Percentiles rank a stretch among this genome's conserved stretches.
Conservation (phyloP, 2,113 vertebrate genomes). For the Platysteira castanea region DNA sequence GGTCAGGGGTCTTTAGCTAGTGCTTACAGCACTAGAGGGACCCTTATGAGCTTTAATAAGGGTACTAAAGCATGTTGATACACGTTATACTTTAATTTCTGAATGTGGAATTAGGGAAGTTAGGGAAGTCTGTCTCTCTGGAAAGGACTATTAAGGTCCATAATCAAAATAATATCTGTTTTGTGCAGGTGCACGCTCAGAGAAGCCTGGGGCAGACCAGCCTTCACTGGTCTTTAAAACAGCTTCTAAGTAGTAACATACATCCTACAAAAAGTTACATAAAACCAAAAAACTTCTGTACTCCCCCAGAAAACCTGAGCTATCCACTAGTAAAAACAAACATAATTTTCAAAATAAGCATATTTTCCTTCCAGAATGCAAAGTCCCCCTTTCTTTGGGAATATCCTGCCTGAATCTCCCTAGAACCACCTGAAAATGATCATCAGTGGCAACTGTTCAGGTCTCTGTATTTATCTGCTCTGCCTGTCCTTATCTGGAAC, state of each 20-base stretch:
- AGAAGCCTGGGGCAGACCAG: neutral
- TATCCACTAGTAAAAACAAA: neutral
- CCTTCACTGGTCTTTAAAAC: neutral
- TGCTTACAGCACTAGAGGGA: neutral
- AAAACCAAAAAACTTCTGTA: neutral
- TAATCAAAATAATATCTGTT: neutral
- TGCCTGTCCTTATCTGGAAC: neutral
- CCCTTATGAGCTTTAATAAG: neutral
- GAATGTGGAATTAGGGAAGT: neutral
- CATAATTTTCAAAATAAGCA: neutral
- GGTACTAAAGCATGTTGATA: neutral
- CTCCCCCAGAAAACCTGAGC: neutral
- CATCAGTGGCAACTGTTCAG: neutral
- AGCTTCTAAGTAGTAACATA: neutral
- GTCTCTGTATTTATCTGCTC: neutral
- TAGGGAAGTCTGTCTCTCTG: neutral
- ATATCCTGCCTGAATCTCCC: neutral
- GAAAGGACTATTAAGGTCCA: neutral
- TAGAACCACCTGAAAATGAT: neutral
- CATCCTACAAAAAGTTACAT: neutral
- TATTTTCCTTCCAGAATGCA: neutral
- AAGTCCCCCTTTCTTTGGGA: neutral
- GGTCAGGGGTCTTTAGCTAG: neutral
- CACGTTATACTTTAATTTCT: neutral
- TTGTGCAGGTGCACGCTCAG: neutral